Base-by-base conservation (phyloP, 2,888 invertebrate species). In the Rhingia rostrata region DNA sequence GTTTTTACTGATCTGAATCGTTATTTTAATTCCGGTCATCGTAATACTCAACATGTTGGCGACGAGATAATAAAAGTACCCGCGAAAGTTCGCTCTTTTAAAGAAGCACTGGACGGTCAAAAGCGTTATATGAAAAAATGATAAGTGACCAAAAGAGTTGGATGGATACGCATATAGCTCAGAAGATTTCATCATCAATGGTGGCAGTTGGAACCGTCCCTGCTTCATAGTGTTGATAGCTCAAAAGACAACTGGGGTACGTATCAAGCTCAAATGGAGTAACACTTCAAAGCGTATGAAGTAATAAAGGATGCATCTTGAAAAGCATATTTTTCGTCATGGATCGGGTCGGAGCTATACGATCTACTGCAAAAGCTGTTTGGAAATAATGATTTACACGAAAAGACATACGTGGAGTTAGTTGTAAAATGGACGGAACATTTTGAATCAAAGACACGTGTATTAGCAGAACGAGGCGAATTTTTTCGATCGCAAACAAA, bases 351-450 rank as follows among this genome's bases (percentile, higher is more conserved):
- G 9, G 82, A 82, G 14, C 45, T 47, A 14, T 86, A 73, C 54
- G 86, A 86, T 37, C 39, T 86, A n/a, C 51, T 80, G 3, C 82
- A 85, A 73, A 87, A 86, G 41, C 37, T 86, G 4, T 82, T 86
- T 43, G 86, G 82, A 4, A 69, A 51, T 14, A 12, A 41, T 32
- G 43, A 58, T 10, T 47, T 87, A 9, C 70, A 78, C 30, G 56
- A 47, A 41, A 58, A 84, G 49, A 54, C 53, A 6, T 86, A 58
- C 45, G 3, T 32, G 7, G 35, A 67, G 10, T 30, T 86, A n/a
- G 58, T 72, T 6, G 72, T 22, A 10, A 83, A 83, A 35, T 54
- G 79, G 22, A 79, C 86, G 33, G 81, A 86, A 6, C 70, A 86
- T 81, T 86, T 83, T 22, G 32, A 79, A 41, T 41, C 64, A 7